Conservation (phyloP, 1,140 invertebrate genomes). For the Tyrophagus putrescentiae region DNA sequence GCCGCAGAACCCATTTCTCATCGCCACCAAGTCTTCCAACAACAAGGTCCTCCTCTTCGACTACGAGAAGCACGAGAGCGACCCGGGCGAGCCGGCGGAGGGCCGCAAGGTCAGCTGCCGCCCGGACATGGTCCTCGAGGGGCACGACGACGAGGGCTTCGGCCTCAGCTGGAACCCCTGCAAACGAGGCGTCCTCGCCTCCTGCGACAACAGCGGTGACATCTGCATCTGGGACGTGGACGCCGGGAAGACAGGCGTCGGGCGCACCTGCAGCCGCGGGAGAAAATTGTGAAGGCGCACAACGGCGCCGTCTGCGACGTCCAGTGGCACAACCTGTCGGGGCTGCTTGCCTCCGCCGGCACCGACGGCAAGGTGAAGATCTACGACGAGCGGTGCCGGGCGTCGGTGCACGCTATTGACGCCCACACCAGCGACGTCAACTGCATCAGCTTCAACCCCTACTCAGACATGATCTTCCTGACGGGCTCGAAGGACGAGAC, state of each 20-base stretch:
- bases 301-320: constrained; percentile 99
- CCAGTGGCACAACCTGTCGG: constrained; percentile 96
- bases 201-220: constrained; percentile 91
- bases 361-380: constrained; percentile 99
- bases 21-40: constrained; percentile 97
- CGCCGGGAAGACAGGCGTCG: constrained; percentile 43
- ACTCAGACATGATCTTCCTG: constrained; percentile 95
- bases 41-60: constrained; percentile 98
- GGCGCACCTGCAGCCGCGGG: constrained; percentile 42
- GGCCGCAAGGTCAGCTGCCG: constrained; percentile 70
- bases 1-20: constrained; percentile 98
- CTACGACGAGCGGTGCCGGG: constrained; percentile 91
- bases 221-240: constrained; percentile 99
- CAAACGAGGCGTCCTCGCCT: constrained; percentile 87
- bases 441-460: constrained; percentile 97
- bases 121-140: constrained; percentile 71
- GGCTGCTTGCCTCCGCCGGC: constrained; percentile 93
- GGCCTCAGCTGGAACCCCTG: constrained; percentile 99
- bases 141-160: constrained; percentile 97
- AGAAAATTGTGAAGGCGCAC: constrained; percentile 96
- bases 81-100: constrained; percentile 93
- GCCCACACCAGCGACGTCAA: constrained; percentile 99
- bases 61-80: constrained; percentile 98
- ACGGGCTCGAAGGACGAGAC: constrained; percentile 96
- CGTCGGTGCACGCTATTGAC: constrained; percentile 91